A percentile compares a stretch with the other conserved stretches of the same genome.
phyloP scores from a whole-genome alignment of 2,888 invertebrate species.

The Drosophila putrida region DNA sequence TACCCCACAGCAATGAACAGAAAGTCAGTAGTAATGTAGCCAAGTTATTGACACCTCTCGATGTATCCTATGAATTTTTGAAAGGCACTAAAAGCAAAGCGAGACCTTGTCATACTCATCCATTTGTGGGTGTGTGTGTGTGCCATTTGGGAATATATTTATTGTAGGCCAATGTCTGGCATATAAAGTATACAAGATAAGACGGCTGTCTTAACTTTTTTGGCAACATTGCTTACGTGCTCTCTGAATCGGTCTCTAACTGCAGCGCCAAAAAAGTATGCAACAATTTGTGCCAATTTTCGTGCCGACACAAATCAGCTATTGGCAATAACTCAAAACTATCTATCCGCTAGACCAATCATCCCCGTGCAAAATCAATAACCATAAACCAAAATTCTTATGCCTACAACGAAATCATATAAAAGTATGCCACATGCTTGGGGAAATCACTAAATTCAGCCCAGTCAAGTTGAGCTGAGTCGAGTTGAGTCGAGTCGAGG shows the following conservation, averaged over 20 bases:
- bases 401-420: constrained; percentile 65
- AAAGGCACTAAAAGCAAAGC: constrained; percentile 49
- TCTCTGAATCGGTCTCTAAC: background rate
- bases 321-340: constrained; percentile 54
- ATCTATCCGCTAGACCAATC: constrained; percentile 3
- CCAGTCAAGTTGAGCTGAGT: constrained; percentile 8
- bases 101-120: constrained; percentile 25
- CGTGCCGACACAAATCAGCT: constrained; percentile 65
- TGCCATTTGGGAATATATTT: constrained; percentile 31
- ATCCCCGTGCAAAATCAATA: constrained; percentile 65
- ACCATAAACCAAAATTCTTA: constrained; percentile 69
- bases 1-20: background rate
- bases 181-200: constrained; percentile 21
- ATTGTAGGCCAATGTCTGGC: constrained; percentile 23
- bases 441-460: constrained; percentile 75
- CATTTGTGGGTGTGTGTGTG: constrained; percentile 11
- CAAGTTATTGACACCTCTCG: constrained; percentile 68
- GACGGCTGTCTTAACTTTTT: constrained; percentile 1
- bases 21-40: constrained; percentile 38
- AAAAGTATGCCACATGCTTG: constrained; percentile 77
- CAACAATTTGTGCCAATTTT: constrained; percentile 53
- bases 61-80: constrained; percentile 67
- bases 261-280: constrained; percentile 42
- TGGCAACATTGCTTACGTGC: background rate
- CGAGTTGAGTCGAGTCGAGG: constrained; percentile 15